These are phyloP conservation scores for Karalla daura DNA, from an alignment of 2,797 vertebrate species.

Conservation along the genomic window DNA sequence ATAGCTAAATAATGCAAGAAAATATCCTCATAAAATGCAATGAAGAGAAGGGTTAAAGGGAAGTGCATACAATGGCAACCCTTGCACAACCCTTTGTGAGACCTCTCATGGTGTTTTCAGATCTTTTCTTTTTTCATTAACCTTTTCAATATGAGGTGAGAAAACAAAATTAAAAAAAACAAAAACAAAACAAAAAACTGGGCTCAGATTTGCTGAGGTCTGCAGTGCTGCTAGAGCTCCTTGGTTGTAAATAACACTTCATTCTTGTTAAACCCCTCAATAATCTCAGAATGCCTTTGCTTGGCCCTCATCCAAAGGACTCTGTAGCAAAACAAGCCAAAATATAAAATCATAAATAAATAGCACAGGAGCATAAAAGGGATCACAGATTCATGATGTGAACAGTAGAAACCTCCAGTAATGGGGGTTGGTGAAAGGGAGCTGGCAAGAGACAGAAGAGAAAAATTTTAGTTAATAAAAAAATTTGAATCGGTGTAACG, in stretches of 20 bases:
- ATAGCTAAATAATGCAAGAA: too few species aligned
- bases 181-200: conserved; percentile 15
- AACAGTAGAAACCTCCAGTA: conserved; percentile 82
- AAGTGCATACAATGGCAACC: not conserved
- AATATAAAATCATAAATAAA: conserved; percentile 89
- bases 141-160: conserved; percentile 32
- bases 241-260: conserved; percentile 77
- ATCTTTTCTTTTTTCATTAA: conserved; percentile 12
- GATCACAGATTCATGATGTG: conserved; percentile 90
- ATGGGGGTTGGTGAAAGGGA: conserved; percentile 83
- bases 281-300: conserved; percentile 87
- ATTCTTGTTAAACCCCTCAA: conserved; percentile 83
- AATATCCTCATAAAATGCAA: too few species aligned
- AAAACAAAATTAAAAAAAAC: conserved; percentile 39
- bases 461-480: not conserved
- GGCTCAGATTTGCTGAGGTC: conserved; percentile 15
- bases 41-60: too few species aligned
- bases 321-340: conserved; percentile 73
- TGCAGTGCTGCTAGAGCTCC: conserved; percentile 11
- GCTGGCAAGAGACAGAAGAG: conserved; percentile 58
- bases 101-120: conserved; percentile 18
- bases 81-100: too few species aligned
- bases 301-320: conserved; percentile 90
- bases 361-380: conserved; percentile 87
- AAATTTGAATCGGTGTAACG: too few species aligned